A percentile compares a stretch with the other conserved stretches of the same genome.
Conservation (phyloP, 2,113 vertebrate genomes). For the Leucoraja erinaceus region DNA sequence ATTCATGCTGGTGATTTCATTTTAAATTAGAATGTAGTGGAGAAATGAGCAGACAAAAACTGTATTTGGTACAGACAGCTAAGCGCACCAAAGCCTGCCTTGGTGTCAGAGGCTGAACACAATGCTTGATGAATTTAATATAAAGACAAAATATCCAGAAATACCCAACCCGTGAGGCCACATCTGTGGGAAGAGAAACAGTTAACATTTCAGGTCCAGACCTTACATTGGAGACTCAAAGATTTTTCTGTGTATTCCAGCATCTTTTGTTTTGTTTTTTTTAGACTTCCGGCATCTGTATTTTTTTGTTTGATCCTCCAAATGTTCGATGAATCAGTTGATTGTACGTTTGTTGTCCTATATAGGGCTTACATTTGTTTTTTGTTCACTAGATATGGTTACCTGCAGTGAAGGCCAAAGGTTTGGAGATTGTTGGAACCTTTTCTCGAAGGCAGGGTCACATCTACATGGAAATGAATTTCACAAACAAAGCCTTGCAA, state of each 20-base stretch:
- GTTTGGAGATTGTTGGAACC: constrained; percentile 88
- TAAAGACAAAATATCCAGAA: neutral
- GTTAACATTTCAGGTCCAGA: neutral
- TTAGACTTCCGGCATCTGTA: too few species aligned
- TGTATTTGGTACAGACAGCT: neutral
- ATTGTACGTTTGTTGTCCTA: neutral
- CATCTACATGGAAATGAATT: constrained; percentile 98
- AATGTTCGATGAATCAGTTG: neutral
- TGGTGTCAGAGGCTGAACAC: neutral
- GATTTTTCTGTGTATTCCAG: too few species aligned
- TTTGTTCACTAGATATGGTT: constrained; percentile 76
- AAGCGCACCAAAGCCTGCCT: too few species aligned
- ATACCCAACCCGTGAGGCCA: neutral
- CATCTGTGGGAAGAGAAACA: neutral
- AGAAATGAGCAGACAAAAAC: neutral
- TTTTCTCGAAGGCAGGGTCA: constrained; percentile 93
- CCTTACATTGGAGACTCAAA: too few species aligned
- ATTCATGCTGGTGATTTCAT: neutral
- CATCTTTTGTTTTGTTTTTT: too few species aligned
- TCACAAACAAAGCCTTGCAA: constrained; percentile 95
- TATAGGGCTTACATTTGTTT: neutral
- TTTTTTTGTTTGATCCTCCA: too few species aligned
- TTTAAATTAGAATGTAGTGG: neutral
- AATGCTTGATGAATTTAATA: neutral
- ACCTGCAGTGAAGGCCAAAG: constrained; percentile 94